These are phyloP conservation scores for Aphaenogaster ashmeadi DNA, from an alignment of 1,140 invertebrate species.

Conservation along the genomic window DNA sequence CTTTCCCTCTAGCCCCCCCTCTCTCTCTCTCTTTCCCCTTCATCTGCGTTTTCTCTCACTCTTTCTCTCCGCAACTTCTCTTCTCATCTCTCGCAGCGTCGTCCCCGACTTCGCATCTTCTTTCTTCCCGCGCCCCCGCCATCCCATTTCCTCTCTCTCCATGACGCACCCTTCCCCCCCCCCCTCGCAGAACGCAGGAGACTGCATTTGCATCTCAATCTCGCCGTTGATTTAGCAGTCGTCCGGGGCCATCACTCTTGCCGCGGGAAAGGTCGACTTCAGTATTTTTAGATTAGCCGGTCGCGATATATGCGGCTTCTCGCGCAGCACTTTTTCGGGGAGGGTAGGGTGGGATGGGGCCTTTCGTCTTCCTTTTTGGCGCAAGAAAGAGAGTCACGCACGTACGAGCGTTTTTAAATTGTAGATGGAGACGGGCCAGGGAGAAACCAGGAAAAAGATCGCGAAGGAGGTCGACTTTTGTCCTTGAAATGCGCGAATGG, in stretches of 20 bases:
- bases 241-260: constrained; percentile 75
- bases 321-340: constrained; percentile 70
- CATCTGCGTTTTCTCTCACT: background rate
- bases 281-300: constrained; percentile 80
- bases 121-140: constrained; percentile 34
- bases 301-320: constrained; percentile 73
- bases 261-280: constrained; percentile 77
- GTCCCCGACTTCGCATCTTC: constrained; percentile 19
- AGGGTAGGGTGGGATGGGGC: background rate
- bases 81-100: constrained; percentile 33
- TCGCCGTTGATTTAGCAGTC: constrained; percentile 82
- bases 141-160: constrained; percentile 39
- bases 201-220: constrained; percentile 85
- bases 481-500: constrained; percentile 71
- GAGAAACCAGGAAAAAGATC: constrained; percentile 74
- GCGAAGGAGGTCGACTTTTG: constrained; percentile 75
- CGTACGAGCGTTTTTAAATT: constrained; percentile 69
- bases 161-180: constrained; percentile 46
- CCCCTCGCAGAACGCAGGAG: constrained; percentile 42
- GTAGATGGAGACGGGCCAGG: constrained; percentile 45
- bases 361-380: constrained; percentile 6
- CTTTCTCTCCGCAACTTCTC: background rate
- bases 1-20: constrained; percentile 32
- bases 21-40: constrained; percentile 12
- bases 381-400: constrained; percentile 65